phyloP scores from a whole-genome alignment of 2,797 vertebrate genomes.

The Urosaurus nigricauda region DNA sequence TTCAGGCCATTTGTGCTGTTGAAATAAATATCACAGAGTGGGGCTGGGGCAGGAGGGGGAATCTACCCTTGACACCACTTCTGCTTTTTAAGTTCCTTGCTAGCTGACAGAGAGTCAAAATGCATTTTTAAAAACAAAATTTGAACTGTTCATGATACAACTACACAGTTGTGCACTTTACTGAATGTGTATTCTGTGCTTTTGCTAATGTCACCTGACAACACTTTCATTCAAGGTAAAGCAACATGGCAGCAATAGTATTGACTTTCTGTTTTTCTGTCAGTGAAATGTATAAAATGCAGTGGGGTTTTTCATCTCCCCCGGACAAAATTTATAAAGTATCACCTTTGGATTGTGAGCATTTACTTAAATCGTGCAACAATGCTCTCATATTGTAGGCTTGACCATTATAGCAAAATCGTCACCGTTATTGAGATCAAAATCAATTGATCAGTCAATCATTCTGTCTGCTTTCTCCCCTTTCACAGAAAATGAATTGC shows the following conservation, averaged over 20 bases:
- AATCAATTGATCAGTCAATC: constrained; percentile 58
- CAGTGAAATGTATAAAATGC: constrained; percentile 2
- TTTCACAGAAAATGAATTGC: constrained; percentile 35
- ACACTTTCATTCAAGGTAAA: constrained; percentile 52
- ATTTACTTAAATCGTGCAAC: constrained; percentile 24
- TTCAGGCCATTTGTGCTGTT: constrained; percentile 1
- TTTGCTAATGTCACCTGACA: constrained; percentile 53
- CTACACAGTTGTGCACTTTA: constrained; percentile 19
- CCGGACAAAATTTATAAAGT: constrained; percentile 11
- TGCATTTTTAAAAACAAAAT: constrained; percentile 35
- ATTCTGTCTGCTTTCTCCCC: constrained; percentile 33
- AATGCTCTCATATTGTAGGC: constrained; percentile 38
- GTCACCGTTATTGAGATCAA: constrained; percentile 33
- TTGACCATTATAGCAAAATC: constrained; percentile 43
- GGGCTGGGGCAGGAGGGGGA: background rate
- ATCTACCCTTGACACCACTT: constrained; percentile 9
- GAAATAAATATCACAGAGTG: constrained; percentile 30
- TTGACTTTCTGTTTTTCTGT: constrained; percentile 42
- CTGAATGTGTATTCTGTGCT: constrained; percentile 31
- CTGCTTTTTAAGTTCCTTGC: constrained; percentile 38
- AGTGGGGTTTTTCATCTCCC: background rate
- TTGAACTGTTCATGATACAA: constrained; percentile 24
- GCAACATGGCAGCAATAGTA: constrained; percentile 42
- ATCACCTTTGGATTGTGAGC: constrained; percentile 41
- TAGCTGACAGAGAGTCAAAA: background rate